Conservation (phyloP, 1,140 invertebrate genomes). For the Mya arenaria region DNA sequence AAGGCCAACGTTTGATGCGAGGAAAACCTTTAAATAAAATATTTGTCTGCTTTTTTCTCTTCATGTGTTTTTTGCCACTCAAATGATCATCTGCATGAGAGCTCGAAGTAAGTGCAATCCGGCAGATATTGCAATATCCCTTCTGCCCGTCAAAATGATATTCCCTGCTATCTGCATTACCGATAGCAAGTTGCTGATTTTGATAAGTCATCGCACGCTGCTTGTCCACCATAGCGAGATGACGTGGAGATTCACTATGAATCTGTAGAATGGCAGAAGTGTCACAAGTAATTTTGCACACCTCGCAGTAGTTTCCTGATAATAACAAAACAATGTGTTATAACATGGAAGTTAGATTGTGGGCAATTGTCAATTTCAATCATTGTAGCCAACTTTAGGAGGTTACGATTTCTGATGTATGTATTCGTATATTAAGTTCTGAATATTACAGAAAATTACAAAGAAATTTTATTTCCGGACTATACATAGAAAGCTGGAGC, state of each 20-base stretch:
- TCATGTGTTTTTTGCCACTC: conserved; percentile 33
- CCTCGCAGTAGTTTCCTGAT: not conserved
- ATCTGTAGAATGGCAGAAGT: not conserved
- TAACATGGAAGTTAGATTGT: too few species aligned
- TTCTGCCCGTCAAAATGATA: conserved; percentile 20
- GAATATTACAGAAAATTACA: too few species aligned
- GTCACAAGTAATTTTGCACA: conserved; percentile 37
- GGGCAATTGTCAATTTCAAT: too few species aligned
- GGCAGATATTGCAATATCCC: conserved; percentile 26
- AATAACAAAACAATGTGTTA: not conserved
- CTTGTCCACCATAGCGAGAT: conserved; percentile 38
- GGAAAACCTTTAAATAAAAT: too few species aligned
- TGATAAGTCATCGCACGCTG: not conserved
- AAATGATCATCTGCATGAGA: conserved; percentile 30
- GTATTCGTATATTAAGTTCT: too few species aligned
- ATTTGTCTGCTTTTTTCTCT: conserved; percentile 10
- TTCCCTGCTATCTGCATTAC: not conserved
- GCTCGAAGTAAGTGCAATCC: conserved; percentile 3
- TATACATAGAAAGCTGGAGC: too few species aligned
- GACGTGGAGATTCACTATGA: conserved; percentile 27
- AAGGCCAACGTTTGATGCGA: too few species aligned
- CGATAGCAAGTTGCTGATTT: not conserved
- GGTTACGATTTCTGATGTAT: too few species aligned
- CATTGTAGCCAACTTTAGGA: too few species aligned
- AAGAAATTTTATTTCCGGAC: too few species aligned